Evolutionary conservation across 2,888 invertebrate genomes (phyloP).

Genomic region (Onchidella celtica): DNA sequence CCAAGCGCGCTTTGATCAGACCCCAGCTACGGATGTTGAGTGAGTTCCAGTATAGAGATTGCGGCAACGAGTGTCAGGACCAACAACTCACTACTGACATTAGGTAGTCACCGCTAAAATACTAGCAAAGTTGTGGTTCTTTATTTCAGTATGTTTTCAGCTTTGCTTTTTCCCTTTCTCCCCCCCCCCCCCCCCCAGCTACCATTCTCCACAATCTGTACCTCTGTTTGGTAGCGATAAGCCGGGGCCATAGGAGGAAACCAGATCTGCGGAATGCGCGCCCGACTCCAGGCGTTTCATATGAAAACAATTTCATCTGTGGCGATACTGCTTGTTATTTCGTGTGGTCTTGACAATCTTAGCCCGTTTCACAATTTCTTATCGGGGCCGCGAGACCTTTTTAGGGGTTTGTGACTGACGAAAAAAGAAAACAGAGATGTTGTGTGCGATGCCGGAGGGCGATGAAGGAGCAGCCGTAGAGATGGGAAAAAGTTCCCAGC

Average conservation of each 20-base stretch:
- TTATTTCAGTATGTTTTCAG: background rate
- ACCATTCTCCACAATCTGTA: conserved; percentile 6
- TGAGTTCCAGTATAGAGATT: conserved; percentile 23
- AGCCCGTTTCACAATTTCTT: conserved; percentile 41
- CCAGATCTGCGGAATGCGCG: conserved; percentile 35
- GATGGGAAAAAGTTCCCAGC: background rate
- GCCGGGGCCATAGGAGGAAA: conserved; percentile 6
- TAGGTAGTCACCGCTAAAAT: background rate
- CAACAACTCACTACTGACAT: conserved; percentile 24
- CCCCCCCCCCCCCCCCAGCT: background rate
- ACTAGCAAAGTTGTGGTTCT: background rate
- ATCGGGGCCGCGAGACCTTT: background rate
- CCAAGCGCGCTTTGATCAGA: conserved; percentile 29
- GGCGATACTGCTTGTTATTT: conserved; percentile 46
- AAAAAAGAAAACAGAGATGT: background rate
- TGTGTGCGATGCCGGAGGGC: background rate
- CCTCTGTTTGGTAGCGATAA: conserved; percentile 31
- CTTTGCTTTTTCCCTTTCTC: background rate
- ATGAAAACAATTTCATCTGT: conserved; percentile 48
- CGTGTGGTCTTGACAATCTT: conserved; percentile 40
- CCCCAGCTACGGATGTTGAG: background rate
- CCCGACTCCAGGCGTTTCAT: conserved; percentile 42
- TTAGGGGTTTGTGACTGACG: background rate
- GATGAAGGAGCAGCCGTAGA: background rate
- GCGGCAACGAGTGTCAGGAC: conserved; percentile 32